Evolutionary conservation across 2,113 vertebrate species (phyloP), one percentile per base, ranked within the genome.

Genomic region (Puntigrus tetrazona): DNA sequence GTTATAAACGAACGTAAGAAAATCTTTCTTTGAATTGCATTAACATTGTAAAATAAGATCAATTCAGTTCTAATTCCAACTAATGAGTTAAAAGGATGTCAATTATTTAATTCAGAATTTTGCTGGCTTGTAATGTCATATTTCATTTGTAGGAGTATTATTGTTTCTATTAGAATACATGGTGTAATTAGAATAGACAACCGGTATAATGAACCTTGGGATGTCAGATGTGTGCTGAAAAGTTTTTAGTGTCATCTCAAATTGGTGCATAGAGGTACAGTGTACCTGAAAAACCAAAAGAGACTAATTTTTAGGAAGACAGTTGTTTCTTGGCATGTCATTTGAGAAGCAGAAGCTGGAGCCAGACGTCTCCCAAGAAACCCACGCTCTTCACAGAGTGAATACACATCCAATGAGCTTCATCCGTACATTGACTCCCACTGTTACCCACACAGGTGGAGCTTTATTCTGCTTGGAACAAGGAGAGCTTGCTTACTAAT

Each of bases 321-420:
- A 29, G n/a, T 43, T 80, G 59, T 63, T 65, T 43, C 78, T 80
- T 47, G 47, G n/a, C 50, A 27, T 10, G 13, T 45, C 31, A 47
- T 43, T 84, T 67, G 41, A 52, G 57, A 31, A 74, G 1, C 59
- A 5, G 29, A 36, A 14, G 7, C 47, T 22, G 22, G 61, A 59
- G 27, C 63, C 57, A 78, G 85, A 86, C 14, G 29, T 86, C 61
- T 82, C 65, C 31, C 14, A 14, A 69, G 43, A 73, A 83, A 50
- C 65, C 79, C 25, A 61, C 29, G 34, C 50, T 50, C 25, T 69
- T 79, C 47, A 73, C 18, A 2, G n/a, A 25, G 25, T 31, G 74
- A 29, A 76, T 20, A 34, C 52, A 4, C 14, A 79, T 79, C 61
- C 75, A 78, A 9, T 65, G 25, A 84, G 76, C 47, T 84, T n/a